Base-by-base conservation (phyloP, 2,113 vertebrate genomes). In the Indicator indicator region DNA sequence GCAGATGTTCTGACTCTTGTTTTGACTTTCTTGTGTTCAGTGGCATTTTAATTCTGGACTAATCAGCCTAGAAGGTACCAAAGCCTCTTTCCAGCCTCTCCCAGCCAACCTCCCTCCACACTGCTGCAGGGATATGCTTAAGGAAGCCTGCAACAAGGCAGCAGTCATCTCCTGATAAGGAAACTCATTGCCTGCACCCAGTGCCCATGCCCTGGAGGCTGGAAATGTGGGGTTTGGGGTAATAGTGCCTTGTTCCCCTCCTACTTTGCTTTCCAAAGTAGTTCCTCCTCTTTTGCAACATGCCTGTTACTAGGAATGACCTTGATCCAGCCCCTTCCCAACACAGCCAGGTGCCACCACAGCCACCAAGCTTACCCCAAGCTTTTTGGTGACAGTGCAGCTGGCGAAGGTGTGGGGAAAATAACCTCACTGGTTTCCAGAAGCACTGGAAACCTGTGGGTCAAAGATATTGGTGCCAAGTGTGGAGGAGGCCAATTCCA, bases 371-470 rank as follows among this genome's bases (percentile, higher is more conserved):
- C 59, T 83, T 2, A 9, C 23, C 33, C 44, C 1, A 1, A 65
- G 59, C 40, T 1, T 0, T 26, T 42, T 0, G 2, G 32, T 52
- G 30, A 19, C 69, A 42, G n/a, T 2, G 0, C 24, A 24, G 56
- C 76, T 68, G 50, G 50, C 10, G 20, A 10, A 71, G 70, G 16
- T 24, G 1, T 0, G 3, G 40, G 20, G 60, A 38, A 28, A 55
- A 77, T 69, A 36, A 33, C 18, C 44, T 80, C 30, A 5, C 40
- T 73, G 2, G 52, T 89, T 86, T 23, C 58, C 42, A 64, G 90
- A 77, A 59, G 30, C 1, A 7, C 68, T 42, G 93, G 79, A 86
- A 75, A 48, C 32, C 38, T 21, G 64, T 64, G 90, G 70, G 78
- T 80, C 69, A 40, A 19, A 70, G 60, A 3, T 21, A 33, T 44